phyloP scores from a whole-genome alignment of 1,140 invertebrate genomes.

The Saccostrea cuccullata region DNA sequence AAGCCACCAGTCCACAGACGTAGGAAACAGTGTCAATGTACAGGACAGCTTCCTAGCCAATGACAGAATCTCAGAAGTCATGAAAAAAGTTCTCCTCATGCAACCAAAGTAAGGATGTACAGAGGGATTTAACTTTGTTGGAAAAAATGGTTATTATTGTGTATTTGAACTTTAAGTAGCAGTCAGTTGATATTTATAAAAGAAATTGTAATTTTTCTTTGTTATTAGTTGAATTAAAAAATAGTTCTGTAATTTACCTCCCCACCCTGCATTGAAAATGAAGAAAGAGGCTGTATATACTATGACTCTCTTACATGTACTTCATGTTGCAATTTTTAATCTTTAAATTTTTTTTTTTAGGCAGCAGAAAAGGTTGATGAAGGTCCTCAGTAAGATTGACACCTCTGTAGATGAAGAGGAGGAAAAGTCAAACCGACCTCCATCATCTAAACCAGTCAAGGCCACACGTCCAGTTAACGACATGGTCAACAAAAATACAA shows the following conservation, averaged over 20 bases:
- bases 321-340: not conserved
- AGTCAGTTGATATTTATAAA: too few relatives aligned
- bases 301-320: too few relatives aligned
- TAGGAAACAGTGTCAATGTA: not conserved
- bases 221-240: too few relatives aligned
- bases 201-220: too few relatives aligned
- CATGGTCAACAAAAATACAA: slow-evolving; percentile 47
- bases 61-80: slow-evolving; percentile 56
- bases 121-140: too few relatives aligned
- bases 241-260: too few relatives aligned
- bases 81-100: slow-evolving; percentile 66
- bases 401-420: slow-evolving; percentile 41
- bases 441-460: slow-evolving; percentile 50
- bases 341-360: slow-evolving; percentile 30
- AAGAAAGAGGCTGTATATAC: too few relatives aligned
- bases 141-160: too few relatives aligned
- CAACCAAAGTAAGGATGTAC: slow-evolving; percentile 61
- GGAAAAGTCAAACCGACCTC: slow-evolving; percentile 28
- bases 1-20: slow-evolving; percentile 1
- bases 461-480: slow-evolving; percentile 50
- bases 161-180: too few relatives aligned
- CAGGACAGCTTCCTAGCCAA: slow-evolving; percentile 50
- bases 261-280: too few relatives aligned
- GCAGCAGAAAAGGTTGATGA: slow-evolving; percentile 62
- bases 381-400: slow-evolving; percentile 59